Conservation (phyloP, 2,888 invertebrate genomes). For the Cremastinae sp. region DNA sequence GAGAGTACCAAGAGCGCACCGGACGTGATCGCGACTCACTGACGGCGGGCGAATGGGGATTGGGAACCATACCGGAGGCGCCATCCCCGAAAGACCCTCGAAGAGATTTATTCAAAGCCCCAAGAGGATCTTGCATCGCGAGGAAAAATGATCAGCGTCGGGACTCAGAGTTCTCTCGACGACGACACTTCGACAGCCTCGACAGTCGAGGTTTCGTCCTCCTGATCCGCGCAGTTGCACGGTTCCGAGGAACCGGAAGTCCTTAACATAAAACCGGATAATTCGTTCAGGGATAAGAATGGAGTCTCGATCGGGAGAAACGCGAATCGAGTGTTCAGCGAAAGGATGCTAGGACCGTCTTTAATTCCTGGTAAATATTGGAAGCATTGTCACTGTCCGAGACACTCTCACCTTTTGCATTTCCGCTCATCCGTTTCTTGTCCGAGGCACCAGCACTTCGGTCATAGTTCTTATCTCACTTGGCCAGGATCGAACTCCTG, state of each 20-base stretch:
- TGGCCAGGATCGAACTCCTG: conserved; percentile 70
- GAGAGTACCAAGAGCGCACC: conserved; percentile 94
- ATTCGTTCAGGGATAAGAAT: too few species aligned
- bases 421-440: conserved; percentile 68
- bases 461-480: conserved; percentile 70
- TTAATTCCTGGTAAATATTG: conserved; percentile 59
- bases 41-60: conserved; percentile 82
- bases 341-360: conserved; percentile 63
- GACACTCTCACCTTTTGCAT: conserved; percentile 68
- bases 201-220: conserved; percentile 69
- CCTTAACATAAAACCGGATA: too few species aligned
- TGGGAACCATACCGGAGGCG: conserved; percentile 84
- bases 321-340: not conserved
- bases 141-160: conserved; percentile 68
- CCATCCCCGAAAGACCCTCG: conserved; percentile 80
- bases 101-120: conserved; percentile 31
- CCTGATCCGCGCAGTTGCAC: conserved; percentile 72
- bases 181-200: conserved; percentile 72
- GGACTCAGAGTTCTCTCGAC: conserved; percentile 75
- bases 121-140: conserved; percentile 25
- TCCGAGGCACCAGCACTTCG: conserved; percentile 67
- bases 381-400: conserved; percentile 68
- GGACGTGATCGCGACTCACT: conserved; percentile 93
- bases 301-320: too few species aligned
- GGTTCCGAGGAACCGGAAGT: conserved; percentile 43